A percentile compares a stretch with the other conserved stretches of the same genome.
Evolutionary conservation across 2,797 vertebrate species (phyloP).

Genomic region (Sebastes reedi): DNA sequence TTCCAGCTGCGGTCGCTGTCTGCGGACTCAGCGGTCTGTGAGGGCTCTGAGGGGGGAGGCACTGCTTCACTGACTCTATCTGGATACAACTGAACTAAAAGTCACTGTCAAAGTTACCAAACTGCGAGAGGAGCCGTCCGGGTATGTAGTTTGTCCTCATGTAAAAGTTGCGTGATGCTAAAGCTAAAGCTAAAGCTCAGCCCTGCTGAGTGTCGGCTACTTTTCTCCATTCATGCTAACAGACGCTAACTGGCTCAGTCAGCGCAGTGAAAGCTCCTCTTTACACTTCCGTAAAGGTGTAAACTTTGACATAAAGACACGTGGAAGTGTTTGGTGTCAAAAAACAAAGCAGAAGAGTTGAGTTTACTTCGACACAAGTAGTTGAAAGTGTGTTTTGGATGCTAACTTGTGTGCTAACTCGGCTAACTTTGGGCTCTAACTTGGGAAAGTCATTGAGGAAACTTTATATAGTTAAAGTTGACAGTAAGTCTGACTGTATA

Average conservation of each 20-base stretch:
- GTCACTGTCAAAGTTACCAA: conserved; percentile 28
- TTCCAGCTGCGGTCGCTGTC: conserved; percentile 50
- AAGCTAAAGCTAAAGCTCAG: background rate
- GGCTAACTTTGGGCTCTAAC: conserved; percentile 12
- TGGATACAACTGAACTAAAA: conserved; percentile 34
- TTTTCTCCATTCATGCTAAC: conserved; percentile 60
- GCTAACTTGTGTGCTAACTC: conserved; percentile 57
- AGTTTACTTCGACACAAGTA: background rate
- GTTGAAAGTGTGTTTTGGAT: background rate
- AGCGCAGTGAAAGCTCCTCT: background rate
- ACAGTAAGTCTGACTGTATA: fast-evolving
- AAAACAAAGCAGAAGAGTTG: background rate
- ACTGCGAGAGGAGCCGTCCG: conserved; percentile 22
- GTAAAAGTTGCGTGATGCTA: conserved; percentile 18
- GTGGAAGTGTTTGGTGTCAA: too few species aligned
- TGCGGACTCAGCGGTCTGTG: conserved; percentile 32
- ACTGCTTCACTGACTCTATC: conserved; percentile 1
- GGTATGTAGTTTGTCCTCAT: conserved; percentile 44
- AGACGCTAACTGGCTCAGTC: conserved; percentile 3
- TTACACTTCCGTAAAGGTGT: fast-evolving
- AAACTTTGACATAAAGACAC: background rate
- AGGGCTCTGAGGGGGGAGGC: background rate
- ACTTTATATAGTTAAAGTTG: background rate
- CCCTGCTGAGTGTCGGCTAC: conserved; percentile 4
- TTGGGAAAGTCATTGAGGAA: background rate